Conservation (phyloP, 2,113 vertebrate genomes). For the Cephalopterus ornatus region DNA sequence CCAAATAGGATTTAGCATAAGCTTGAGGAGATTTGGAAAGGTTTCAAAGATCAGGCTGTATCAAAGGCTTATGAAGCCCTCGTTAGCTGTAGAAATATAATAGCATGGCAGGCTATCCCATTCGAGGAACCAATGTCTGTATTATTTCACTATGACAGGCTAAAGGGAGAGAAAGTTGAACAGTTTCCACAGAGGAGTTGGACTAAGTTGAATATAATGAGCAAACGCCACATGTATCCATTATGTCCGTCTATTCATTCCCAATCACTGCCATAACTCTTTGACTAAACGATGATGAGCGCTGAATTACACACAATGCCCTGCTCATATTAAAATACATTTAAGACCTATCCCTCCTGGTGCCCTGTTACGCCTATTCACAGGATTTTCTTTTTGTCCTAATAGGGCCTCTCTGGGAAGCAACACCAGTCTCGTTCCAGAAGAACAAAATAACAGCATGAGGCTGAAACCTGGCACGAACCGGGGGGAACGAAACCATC, state of each 20-base stretch:
- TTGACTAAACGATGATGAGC: constrained; percentile 85
- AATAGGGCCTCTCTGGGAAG: constrained; percentile 80
- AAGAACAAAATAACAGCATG: constrained; percentile 87
- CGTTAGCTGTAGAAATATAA: constrained; percentile 90
- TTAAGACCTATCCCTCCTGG: constrained; percentile 83
- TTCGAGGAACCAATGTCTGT: constrained; percentile 78
- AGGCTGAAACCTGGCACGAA: constrained; percentile 80
- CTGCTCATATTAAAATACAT: constrained; percentile 88
- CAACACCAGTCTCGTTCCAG: constrained; percentile 83
- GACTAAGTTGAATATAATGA: constrained; percentile 94
- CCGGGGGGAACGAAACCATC: constrained; percentile 86
- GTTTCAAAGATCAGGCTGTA: constrained; percentile 95
- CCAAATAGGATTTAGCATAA: constrained; percentile 95
- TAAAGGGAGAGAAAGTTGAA: constrained; percentile 84
- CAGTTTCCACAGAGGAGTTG: constrained; percentile 82
- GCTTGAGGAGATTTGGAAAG: constrained; percentile 89
- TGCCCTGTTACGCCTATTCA: constrained; percentile 89
- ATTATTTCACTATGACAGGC: constrained; percentile 89
- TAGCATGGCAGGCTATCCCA: constrained; percentile 85
- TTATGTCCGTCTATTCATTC: constrained; percentile 76
- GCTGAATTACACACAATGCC: constrained; percentile 87
- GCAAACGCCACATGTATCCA: constrained; percentile 89
- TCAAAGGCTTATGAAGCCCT: constrained; percentile 96
- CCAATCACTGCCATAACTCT: constrained; percentile 84
- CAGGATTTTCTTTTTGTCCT: constrained; percentile 88